phyloP scores from a whole-genome alignment of 2,888 invertebrate genomes.

The Strigamia transsilvanica region DNA sequence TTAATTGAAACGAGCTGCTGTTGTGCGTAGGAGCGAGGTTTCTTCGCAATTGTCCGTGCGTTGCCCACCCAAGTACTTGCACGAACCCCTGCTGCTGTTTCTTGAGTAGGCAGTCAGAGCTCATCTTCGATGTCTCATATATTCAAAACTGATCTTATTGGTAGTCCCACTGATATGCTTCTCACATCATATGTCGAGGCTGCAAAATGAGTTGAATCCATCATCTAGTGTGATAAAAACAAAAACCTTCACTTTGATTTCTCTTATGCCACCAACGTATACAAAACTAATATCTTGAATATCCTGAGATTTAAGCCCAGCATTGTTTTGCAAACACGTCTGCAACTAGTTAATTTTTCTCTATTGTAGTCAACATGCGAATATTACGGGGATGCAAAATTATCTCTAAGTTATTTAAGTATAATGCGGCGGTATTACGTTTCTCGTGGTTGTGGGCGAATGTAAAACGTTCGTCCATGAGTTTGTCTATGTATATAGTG shows the following conservation, averaged over 20 bases:
- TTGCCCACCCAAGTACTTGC: slow-evolving; percentile 46
- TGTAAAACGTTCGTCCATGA: slow-evolving; percentile 6
- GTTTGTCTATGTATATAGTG: neutral
- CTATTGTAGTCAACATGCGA: neutral
- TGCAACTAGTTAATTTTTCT: slow-evolving; percentile 5
- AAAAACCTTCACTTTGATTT: neutral
- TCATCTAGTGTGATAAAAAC: too few relatives aligned
- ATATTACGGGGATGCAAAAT: slow-evolving; percentile 14
- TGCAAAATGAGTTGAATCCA: neutral
- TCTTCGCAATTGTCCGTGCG: slow-evolving; percentile 17
- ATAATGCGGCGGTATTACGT: neutral
- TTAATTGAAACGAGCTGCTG: slow-evolving; percentile 37
- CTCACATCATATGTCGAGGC: neutral
- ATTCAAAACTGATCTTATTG: slow-evolving; percentile 1
- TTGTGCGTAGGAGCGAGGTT: slow-evolving; percentile 15
- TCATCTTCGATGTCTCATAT: slow-evolving; percentile 5
- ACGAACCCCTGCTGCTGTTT: slow-evolving; percentile 41
- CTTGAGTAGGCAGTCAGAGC: slow-evolving; percentile 33
- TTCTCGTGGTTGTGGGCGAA: neutral
- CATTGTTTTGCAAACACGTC: neutral
- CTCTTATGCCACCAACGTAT: neutral
- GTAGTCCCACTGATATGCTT: slow-evolving; percentile 17
- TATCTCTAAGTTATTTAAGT: neutral
- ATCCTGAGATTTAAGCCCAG: slow-evolving; percentile 26
- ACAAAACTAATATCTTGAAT: slow-evolving; percentile 21